phyloP scores from a whole-genome alignment of 2,888 invertebrate species.

The Athrips mouffetella region DNA sequence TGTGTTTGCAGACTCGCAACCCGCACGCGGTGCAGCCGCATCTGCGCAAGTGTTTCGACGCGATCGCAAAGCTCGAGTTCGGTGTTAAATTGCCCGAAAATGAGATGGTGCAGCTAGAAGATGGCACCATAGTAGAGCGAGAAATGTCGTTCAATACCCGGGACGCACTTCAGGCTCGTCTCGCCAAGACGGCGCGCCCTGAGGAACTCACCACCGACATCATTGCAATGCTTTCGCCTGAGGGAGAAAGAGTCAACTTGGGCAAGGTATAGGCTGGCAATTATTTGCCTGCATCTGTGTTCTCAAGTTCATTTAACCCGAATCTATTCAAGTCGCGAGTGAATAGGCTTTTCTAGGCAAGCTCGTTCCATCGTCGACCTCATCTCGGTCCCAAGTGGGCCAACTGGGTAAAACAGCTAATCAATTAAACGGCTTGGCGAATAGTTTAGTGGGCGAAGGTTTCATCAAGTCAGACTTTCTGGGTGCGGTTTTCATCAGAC shows the following conservation, averaged over 20 bases:
- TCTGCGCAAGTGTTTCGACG: conserved; percentile 93
- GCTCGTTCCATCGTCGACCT: too few species aligned
- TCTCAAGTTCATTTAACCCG: too few species aligned
- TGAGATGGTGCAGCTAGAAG: conserved; percentile 75
- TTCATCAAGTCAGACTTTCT: too few species aligned
- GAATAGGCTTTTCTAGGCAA: too few species aligned
- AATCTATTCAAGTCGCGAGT: too few species aligned
- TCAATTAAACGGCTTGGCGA: too few species aligned
- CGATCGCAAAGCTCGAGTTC: conserved; percentile 87
- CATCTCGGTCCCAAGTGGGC: too few species aligned
- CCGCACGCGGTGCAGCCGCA: conserved; percentile 94
- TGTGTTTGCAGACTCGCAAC: conserved; percentile 81
- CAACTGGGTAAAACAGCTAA: too few species aligned
- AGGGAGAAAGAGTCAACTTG: conserved; percentile 88
- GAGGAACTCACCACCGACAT: conserved; percentile 88
- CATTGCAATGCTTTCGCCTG: conserved; percentile 92
- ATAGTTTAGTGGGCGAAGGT: too few species aligned
- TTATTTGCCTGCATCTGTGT: too few species aligned
- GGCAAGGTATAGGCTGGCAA: conserved; percentile 81
- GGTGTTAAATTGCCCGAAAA: conserved; percentile 77
- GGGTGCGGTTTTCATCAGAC: too few species aligned
- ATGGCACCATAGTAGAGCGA: conserved; percentile 62
- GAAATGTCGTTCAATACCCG: conserved; percentile 67
- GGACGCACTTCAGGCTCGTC: conserved; percentile 59
- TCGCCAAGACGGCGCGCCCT: conserved; percentile 56